Evolutionary conservation across 2,888 invertebrate species (phyloP).

Genomic region (Eugnorisma glareosa): DNA sequence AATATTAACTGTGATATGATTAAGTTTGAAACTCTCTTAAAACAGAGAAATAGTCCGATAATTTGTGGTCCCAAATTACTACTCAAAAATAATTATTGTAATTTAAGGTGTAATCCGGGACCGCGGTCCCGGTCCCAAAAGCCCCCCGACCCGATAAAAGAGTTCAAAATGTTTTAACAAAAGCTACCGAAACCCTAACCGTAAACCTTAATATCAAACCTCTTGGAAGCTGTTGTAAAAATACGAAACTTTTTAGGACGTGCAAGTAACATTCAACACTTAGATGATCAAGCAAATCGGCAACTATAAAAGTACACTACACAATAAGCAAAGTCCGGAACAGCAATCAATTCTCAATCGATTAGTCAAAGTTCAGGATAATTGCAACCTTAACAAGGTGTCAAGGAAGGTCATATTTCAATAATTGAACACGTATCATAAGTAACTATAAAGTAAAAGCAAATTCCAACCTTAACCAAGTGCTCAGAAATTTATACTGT

Average conservation of each 20-base stretch:
- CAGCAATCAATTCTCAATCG: background rate
- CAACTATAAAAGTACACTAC: background rate
- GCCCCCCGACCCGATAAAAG: too few relatives aligned
- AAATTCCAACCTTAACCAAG: background rate
- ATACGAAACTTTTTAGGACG: background rate
- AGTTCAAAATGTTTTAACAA: background rate
- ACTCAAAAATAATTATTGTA: too few relatives aligned
- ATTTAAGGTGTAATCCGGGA: too few relatives aligned
- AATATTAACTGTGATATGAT: too few relatives aligned
- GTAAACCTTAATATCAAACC: background rate
- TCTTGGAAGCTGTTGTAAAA: background rate
- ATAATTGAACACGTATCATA: background rate
- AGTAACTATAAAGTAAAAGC: background rate
- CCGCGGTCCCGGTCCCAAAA: too few relatives aligned
- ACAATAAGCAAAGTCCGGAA: background rate
- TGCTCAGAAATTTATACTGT: background rate
- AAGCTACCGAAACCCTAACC: background rate
- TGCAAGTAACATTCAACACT: background rate
- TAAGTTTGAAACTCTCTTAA: too few relatives aligned
- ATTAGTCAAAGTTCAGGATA: background rate
- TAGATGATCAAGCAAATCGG: background rate
- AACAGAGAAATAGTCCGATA: background rate
- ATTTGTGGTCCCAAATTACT: too few relatives aligned
- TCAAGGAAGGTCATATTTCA: background rate
- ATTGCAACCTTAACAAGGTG: background rate